phyloP scores from a whole-genome alignment of 2,113 vertebrate genomes.

The Myiagra hebetior region DNA sequence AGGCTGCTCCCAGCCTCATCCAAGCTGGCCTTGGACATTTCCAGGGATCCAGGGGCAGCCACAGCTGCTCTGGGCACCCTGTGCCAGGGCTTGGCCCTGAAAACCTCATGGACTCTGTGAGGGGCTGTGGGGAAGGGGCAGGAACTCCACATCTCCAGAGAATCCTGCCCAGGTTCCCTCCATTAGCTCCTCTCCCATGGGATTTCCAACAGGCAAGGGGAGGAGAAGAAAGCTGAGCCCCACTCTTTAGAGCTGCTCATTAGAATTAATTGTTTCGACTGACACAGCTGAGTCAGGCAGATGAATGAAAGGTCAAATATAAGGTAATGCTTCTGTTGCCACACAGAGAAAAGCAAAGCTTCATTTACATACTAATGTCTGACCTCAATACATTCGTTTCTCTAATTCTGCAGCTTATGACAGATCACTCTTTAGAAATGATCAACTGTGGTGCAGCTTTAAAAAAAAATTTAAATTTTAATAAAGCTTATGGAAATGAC shows the following conservation, averaged over 20 bases:
- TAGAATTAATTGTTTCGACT: slow-evolving; percentile 20
- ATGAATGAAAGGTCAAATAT: slow-evolving; percentile 49
- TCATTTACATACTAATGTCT: slow-evolving; percentile 45
- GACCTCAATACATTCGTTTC: slow-evolving; percentile 27
- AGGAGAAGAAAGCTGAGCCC: neutral
- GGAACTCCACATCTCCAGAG: neutral
- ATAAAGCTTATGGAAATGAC: slow-evolving; percentile 23
- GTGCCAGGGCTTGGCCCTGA: neutral
- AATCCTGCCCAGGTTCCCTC: neutral
- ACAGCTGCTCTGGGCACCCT: neutral
- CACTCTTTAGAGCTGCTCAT: neutral
- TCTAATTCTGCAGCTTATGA: slow-evolving; percentile 33
- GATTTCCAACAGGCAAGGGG: neutral
- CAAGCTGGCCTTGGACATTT: accelerated
- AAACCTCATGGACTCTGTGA: accelerated
- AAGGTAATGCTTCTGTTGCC: slow-evolving; percentile 20
- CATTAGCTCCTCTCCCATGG: neutral
- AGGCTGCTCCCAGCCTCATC: neutral
- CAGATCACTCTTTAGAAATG: slow-evolving; percentile 40
- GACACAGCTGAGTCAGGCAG: slow-evolving; percentile 43
- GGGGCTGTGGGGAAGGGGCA: neutral
- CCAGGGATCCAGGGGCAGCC: neutral
- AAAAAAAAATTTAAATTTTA: slow-evolving; percentile 39
- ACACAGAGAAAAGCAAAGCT: slow-evolving; percentile 14
- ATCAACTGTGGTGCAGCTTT: slow-evolving; percentile 14